Conservation (phyloP, 2,797 vertebrate genomes). For the Hydrophis major region DNA sequence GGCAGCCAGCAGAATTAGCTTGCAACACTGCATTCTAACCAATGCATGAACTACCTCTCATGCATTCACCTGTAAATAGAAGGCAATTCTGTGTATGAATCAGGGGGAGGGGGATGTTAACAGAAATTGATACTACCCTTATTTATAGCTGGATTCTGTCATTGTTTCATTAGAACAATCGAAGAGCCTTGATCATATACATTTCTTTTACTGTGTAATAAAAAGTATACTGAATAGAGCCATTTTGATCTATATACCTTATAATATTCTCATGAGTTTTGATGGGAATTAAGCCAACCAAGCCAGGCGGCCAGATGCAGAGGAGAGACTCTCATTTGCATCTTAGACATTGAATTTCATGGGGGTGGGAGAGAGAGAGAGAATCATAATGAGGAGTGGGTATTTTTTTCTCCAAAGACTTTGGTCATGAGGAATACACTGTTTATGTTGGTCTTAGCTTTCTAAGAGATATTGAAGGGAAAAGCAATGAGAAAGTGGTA, state of each 20-base stretch:
- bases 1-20: neutral
- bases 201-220: neutral
- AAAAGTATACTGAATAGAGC: neutral
- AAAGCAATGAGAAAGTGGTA: neutral
- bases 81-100: neutral
- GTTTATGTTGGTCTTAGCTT: neutral
- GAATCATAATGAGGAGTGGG: neutral
- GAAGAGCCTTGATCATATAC: neutral
- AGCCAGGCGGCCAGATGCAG: neutral
- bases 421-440: neutral
- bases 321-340: neutral
- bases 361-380: neutral
- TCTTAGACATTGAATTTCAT: neutral
- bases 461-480: neutral
- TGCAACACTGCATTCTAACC: neutral
- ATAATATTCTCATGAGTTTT: neutral
- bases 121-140: neutral
- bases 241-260: neutral
- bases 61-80: too few species aligned
- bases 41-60: neutral
- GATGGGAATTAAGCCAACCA: neutral
- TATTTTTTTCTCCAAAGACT: neutral
- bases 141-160: neutral
- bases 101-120: neutral
- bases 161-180: neutral